Evolutionary conservation across 2,888 invertebrate species (phyloP), one percentile per base, ranked within the genome.

Genomic region (Osmoderma eremita): DNA sequence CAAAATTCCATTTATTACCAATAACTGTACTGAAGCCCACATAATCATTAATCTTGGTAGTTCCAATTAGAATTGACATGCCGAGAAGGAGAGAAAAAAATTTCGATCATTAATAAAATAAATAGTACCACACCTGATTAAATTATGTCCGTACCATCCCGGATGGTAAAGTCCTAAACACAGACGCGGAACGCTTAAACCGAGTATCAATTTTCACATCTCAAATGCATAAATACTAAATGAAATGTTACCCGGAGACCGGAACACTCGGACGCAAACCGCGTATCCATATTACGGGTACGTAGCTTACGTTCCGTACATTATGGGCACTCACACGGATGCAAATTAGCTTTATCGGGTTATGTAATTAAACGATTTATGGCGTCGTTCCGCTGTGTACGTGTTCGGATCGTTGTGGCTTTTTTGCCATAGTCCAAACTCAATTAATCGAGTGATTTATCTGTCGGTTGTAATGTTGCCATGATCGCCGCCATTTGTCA

Each of bases 361-460:
- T 66, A 66, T 66, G 56, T 66, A 66, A 66, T 66, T 66, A 61
- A 61, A 61, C 65, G 58, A 66, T 66, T 66, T 66, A 66, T 66
- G 48, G 50, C 56, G 50, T 45, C 38, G 65, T 65, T 63, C 53
- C 36, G 45, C 45, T 61, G 45, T 45, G 58, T 61, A 61, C 58
- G 58, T 58, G 58, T 58, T 58, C 24, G 42, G 24, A 45, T 45
- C 58, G 17, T 45, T 61, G 45, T 61, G 30, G 36, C 58, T 61
- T 42, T 56, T 56, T 61, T 58, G 30, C 36, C n/a, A 36, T 45
- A 36, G 58, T 36, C 45, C 10, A 61, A 61, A 61, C 58, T 61
- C 58, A 61, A 61, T 61, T 61, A 61, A 61, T 61, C 58, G 58
- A 48, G 58, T 61, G 58, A 61, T 61, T 61, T 61, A 61, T 61